Evolutionary conservation across 2,888 invertebrate species (phyloP).

Genomic region (Sericinus montela): DNA sequence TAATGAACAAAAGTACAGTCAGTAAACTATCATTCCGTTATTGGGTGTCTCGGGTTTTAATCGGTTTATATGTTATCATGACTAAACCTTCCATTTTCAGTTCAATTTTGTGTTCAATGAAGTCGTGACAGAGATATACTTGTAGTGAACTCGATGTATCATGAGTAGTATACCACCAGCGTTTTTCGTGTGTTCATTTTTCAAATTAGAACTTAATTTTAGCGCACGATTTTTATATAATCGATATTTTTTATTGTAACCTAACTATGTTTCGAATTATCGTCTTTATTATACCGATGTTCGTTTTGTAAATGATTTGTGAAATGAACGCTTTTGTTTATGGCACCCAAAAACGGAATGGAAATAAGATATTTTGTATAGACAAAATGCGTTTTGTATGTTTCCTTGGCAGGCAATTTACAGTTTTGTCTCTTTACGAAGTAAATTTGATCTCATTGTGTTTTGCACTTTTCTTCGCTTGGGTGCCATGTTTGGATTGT

Average conservation of each 20-base stretch:
- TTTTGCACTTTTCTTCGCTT: constrained; percentile 58
- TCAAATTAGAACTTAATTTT: constrained; percentile 25
- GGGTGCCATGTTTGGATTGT: constrained; percentile 60
- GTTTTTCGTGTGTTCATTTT: constrained; percentile 25
- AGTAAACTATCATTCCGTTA: constrained; percentile 14
- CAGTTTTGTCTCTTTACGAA: constrained; percentile 34
- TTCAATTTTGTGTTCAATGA: constrained; percentile 12
- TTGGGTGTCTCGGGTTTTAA: constrained; percentile 11
- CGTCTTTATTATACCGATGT: constrained; percentile 4
- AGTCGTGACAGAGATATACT: not conserved
- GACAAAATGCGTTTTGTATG: constrained; percentile 50
- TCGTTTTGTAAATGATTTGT: constrained; percentile 10
- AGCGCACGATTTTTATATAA: constrained; percentile 18
- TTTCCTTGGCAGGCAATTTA: constrained; percentile 66
- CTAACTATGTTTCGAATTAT: constrained; percentile 9
- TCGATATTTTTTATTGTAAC: constrained; percentile 16
- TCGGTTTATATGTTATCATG: constrained; percentile 1
- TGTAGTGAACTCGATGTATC: not conserved
- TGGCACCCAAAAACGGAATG: constrained; percentile 20
- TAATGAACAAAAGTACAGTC: constrained; percentile 59
- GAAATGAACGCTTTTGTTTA: constrained; percentile 16
- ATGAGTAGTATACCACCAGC: constrained; percentile 18
- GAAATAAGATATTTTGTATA: constrained; percentile 32
- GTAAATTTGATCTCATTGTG: constrained; percentile 67
- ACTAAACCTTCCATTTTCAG: constrained; percentile 4